These are phyloP conservation scores for Pissodes strobi DNA, from an alignment of 1,140 invertebrate genomes.

Conservation along the genomic window DNA sequence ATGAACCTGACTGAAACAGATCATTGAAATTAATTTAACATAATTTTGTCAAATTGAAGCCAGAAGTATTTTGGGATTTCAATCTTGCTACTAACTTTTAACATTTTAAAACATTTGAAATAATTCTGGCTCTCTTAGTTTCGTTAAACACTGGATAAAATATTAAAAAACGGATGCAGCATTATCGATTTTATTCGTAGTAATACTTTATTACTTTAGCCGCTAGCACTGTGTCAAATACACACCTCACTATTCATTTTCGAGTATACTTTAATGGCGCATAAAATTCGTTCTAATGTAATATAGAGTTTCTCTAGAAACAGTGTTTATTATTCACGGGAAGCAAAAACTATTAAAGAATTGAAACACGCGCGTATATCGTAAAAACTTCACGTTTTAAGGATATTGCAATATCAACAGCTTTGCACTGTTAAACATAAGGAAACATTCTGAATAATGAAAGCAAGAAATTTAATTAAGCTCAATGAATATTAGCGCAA, in stretches of 20 bases:
- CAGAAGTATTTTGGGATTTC: no score
- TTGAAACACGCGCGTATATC: slow-evolving; percentile 3
- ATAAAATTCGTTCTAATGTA: slow-evolving; percentile 37
- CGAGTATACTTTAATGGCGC: slow-evolving; percentile 28
- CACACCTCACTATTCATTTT: slow-evolving; percentile 36
- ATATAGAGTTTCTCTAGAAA: slow-evolving; percentile 26
- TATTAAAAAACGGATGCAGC: slow-evolving; percentile 34
- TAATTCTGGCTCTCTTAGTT: no score
- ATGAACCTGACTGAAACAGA: slow-evolving; percentile 13
- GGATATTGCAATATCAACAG: slow-evolving; percentile 11
- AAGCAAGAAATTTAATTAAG: neutral
- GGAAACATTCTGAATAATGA: slow-evolving; percentile 12
- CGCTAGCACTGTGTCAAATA: slow-evolving; percentile 37
- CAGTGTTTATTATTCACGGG: neutral
- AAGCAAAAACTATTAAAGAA: slow-evolving; percentile 7
- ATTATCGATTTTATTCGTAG: slow-evolving; percentile 38
- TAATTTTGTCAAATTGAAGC: slow-evolving; percentile 9
- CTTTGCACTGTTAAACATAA: slow-evolving; percentile 11
- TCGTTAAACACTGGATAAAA: no score
- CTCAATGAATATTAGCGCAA: slow-evolving; percentile 1
- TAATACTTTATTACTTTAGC: slow-evolving; percentile 40
- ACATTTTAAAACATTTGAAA: no score
- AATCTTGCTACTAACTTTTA: no score
- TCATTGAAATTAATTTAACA: slow-evolving; percentile 6
- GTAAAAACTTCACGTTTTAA: slow-evolving; percentile 18